Conservation (phyloP, 1,140 invertebrate genomes). For the Orius insidiosus region DNA sequence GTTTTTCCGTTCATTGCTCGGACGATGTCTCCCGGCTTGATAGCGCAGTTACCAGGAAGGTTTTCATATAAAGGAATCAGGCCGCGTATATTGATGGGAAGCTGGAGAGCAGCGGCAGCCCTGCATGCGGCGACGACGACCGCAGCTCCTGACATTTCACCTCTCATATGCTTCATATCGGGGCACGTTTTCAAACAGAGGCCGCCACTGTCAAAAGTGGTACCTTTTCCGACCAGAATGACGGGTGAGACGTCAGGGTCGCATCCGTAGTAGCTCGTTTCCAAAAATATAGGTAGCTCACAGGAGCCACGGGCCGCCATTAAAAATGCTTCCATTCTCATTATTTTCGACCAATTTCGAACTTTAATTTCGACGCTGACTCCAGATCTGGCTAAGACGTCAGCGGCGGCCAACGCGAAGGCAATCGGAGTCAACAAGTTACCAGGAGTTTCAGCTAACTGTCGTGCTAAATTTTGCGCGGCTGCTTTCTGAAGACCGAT, state of each 20-base stretch:
- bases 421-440: conserved; percentile 43
- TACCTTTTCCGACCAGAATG: conserved; percentile 32
- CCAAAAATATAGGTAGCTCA: conserved; percentile 41
- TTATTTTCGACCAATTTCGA: conserved; percentile 35
- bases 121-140: conserved; percentile 33
- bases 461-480: conserved; percentile 41
- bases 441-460: conserved; percentile 43
- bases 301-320: conserved; percentile 39
- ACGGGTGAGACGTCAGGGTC: conserved; percentile 27
- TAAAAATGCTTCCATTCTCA: conserved; percentile 44
- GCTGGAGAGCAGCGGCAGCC: conserved; percentile 31
- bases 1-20: conserved; percentile 44
- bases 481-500: conserved; percentile 35
- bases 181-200: conserved; percentile 38
- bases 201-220: conserved; percentile 50
- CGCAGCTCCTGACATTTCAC: conserved; percentile 52
- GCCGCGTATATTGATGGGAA: conserved; percentile 37
- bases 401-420: conserved; percentile 34
- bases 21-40: conserved; percentile 45
- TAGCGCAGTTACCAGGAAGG: conserved; percentile 39
- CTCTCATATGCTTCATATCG: conserved; percentile 42
- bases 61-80: conserved; percentile 42
- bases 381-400: conserved; percentile 27
- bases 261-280: conserved; percentile 33
- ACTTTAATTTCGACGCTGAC: conserved; percentile 33